Evolutionary conservation across 2,113 vertebrate genomes (phyloP), one percentile per base, ranked within the genome.

Genomic region (Anarrhichthys ocellatus): DNA sequence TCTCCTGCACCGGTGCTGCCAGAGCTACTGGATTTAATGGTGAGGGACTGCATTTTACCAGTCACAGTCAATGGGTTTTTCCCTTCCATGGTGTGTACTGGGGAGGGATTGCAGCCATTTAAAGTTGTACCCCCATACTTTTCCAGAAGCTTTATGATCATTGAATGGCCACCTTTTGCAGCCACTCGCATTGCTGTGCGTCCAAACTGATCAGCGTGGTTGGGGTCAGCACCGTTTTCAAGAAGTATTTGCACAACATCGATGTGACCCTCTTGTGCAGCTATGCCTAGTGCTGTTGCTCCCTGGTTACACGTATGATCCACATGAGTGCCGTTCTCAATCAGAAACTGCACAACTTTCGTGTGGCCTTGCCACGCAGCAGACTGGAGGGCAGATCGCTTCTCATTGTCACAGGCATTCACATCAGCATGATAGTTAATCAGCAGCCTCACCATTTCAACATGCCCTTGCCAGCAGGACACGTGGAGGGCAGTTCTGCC

Each of bases 161-260:
- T 95, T 0, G 96, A 93, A 84, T 99, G 98, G 67, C 97, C 97
- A 0, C 98, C 98, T 94, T 99, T 99, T 71, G 98, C 97, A 24
- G 98, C 98, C n/a, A 99, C 98, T 7, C 97, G 95, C 97, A 99
- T 97, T 34, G 98, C 98, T 0, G 98, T 99, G 76, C 98, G 97
- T 24, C 98, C 98, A 70, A 99, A 99, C 36, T 99, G 98, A 89
- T 99, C 98, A 0, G 98, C 98, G 0, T 99, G 98, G 87, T 98
- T 99, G 2, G 98, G 98, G 82, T 99, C 98, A 0, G 98, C 98
- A 13, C 97, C 94, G 0, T 98, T 97, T 92, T 99, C 98, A 18
- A 99, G 90, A 67, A 99, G 89, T 70, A 97, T 95, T 58, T 97
- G 97, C 72, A 99, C 98, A 0, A 97, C 98, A 0, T 99, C 97